phyloP scores from a whole-genome alignment of 2,888 invertebrate species.

The Dryomyza anilis region DNA sequence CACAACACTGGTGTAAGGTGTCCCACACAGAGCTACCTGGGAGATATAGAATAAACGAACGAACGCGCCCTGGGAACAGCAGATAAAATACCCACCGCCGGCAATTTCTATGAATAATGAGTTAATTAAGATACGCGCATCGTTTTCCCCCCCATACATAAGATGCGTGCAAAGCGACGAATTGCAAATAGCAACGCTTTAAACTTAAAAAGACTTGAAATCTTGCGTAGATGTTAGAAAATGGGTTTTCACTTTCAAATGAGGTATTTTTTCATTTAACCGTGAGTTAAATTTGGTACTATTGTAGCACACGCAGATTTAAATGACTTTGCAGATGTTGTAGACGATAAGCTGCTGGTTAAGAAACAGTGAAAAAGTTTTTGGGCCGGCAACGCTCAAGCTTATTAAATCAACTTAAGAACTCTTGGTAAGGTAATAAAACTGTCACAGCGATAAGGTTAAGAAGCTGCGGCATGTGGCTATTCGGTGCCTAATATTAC shows the following conservation, averaged over 20 bases:
- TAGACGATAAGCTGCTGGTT: slow-evolving; percentile 3
- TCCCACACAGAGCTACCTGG: too few species aligned
- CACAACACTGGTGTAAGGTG: too few species aligned
- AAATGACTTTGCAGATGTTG: slow-evolving; percentile 1
- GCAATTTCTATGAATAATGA: slow-evolving; percentile 58
- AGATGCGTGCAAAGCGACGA: background rate
- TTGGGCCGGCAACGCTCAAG: slow-evolving; percentile 21
- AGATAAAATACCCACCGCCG: slow-evolving; percentile 35
- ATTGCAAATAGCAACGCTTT: slow-evolving; percentile 8
- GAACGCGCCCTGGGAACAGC: slow-evolving; percentile 27
- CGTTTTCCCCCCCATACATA: background rate
- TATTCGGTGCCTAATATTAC: too few species aligned
- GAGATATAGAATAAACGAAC: too few species aligned
- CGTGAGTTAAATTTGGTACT: background rate
- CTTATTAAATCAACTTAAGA: slow-evolving; percentile 59
- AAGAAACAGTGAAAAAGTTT: background rate
- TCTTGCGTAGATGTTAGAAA: too few species aligned
- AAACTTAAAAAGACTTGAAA: background rate
- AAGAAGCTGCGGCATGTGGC: slow-evolving; percentile 31
- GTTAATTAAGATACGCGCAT: slow-evolving; percentile 53
- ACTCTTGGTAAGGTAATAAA: slow-evolving; percentile 57
- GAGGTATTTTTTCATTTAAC: background rate
- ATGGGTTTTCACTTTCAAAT: background rate
- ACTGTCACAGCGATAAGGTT: slow-evolving; percentile 56
- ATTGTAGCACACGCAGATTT: background rate